Percentiles rank a stretch among this genome's conserved stretches.
phyloP scores from a whole-genome alignment of 2,888 invertebrate species.

The Cantharis rustica region DNA sequence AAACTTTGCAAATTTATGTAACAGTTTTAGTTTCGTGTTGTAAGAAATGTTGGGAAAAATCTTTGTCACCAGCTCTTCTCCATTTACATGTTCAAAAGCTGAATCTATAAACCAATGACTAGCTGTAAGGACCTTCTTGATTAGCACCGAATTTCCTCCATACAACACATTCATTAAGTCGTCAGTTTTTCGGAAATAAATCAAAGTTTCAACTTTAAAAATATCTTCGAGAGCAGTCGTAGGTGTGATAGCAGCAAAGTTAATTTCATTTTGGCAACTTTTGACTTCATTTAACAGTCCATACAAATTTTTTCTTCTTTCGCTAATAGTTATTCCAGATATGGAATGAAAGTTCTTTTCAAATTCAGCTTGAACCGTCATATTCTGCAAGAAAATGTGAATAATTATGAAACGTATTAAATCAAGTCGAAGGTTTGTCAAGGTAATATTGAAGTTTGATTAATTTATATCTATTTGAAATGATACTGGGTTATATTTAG shows the following conservation, averaged over 20 bases:
- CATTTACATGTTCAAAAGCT: conserved; percentile 13
- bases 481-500: too few relatives aligned
- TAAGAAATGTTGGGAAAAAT: conserved; percentile 27
- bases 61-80: conserved; percentile 14
- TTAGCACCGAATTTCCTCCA: conserved; percentile 13
- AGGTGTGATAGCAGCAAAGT: conserved; percentile 9
- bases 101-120: conserved; percentile 25
- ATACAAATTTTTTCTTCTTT: conserved; percentile 18
- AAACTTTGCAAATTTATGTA: conserved; percentile 14
- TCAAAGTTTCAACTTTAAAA: conserved; percentile 19
- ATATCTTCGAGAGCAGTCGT: conserved; percentile 12
- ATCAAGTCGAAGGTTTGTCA: background rate
- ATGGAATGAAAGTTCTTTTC: conserved; percentile 3
- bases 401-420: background rate
- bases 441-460: too few relatives aligned
- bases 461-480: too few relatives aligned
- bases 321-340: background rate
- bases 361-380: background rate
- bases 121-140: conserved; percentile 24
- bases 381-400: background rate
- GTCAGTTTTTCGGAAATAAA: conserved; percentile 14
- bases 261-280: background rate
- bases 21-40: conserved; percentile 20
- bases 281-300: background rate
- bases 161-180: conserved; percentile 20